Conservation (phyloP, 1,140 invertebrate species). For the Scaptomyza pallida region DNA sequence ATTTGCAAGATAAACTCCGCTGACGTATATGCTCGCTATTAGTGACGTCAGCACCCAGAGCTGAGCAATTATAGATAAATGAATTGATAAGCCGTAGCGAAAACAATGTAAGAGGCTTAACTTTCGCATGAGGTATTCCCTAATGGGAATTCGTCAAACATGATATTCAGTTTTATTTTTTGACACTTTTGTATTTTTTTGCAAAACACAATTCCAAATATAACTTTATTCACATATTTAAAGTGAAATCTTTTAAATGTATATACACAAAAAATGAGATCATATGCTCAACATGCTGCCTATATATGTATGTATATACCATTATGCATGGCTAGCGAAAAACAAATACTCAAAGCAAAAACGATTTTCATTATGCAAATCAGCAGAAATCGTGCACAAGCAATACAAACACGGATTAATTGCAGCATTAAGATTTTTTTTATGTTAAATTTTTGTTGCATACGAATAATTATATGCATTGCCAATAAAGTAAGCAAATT, state of each 20-base stretch:
- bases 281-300: slow-evolving; percentile 16
- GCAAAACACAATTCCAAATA: not conserved
- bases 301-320: not conserved
- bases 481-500: not conserved
- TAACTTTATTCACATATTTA: not conserved
- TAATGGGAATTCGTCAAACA: not conserved
- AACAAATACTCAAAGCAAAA: slow-evolving; percentile 6
- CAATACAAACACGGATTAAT: slow-evolving; percentile 39
- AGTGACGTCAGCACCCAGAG: not conserved
- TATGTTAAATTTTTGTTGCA: slow-evolving; percentile 41
- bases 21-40: not conserved
- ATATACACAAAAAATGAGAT: slow-evolving; percentile 1
- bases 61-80: not conserved
- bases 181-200: not conserved
- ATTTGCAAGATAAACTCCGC: not conserved
- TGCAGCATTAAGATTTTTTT: slow-evolving; percentile 23
- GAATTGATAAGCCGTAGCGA: not conserved
- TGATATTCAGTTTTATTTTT: no score
- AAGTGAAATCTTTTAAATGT: not conserved
- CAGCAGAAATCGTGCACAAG: slow-evolving; percentile 22
- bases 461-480: not conserved
- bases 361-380: slow-evolving; percentile 19
- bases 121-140: not conserved
- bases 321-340: slow-evolving; percentile 8
- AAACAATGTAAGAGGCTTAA: not conserved